These are phyloP conservation scores for Coranthus polyacanthus DNA, from an alignment of 2,797 vertebrate genomes.

Conservation along the genomic window DNA sequence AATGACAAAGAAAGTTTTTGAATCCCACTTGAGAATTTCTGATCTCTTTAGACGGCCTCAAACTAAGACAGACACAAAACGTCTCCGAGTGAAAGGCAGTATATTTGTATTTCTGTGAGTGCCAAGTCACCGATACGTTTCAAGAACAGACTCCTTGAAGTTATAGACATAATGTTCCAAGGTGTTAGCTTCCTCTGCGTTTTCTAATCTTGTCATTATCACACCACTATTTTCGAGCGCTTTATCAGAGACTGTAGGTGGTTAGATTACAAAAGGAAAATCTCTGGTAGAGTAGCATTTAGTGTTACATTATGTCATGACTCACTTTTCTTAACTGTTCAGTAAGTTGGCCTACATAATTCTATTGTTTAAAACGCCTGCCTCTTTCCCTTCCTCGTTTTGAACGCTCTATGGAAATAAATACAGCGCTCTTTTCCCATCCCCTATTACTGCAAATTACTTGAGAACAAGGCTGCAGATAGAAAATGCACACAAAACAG, in stretches of 20 bases:
- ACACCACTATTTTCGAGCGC: constrained; percentile 43
- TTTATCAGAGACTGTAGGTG: constrained; percentile 62
- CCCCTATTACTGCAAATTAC: constrained; percentile 15
- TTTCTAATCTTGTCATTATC: constrained; percentile 53
- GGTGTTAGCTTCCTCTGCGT: constrained; percentile 24
- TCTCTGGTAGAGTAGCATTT: constrained; percentile 60
- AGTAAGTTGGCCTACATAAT: constrained; percentile 50
- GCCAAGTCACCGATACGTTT: constrained; percentile 29
- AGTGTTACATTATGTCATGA: constrained; percentile 60
- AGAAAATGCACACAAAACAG: constrained; percentile 38
- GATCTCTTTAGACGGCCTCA: neutral
- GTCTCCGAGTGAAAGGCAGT: neutral
- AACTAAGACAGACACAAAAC: neutral
- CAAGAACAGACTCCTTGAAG: constrained; percentile 34
- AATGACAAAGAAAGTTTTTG: neutral
- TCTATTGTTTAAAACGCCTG: constrained; percentile 49
- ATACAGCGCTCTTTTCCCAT: constrained; percentile 4
- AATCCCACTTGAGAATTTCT: neutral
- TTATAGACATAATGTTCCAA: constrained; percentile 22
- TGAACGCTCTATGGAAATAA: constrained; percentile 24
- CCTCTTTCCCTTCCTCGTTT: constrained; percentile 33
- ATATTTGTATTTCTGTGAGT: constrained; percentile 18
- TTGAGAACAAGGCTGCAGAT: constrained; percentile 18
- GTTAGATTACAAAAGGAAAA: constrained; percentile 53
- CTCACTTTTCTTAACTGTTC: too few species aligned